Base-by-base conservation (phyloP, 2,113 vertebrate species). In the Halichoeres trimaculatus region DNA sequence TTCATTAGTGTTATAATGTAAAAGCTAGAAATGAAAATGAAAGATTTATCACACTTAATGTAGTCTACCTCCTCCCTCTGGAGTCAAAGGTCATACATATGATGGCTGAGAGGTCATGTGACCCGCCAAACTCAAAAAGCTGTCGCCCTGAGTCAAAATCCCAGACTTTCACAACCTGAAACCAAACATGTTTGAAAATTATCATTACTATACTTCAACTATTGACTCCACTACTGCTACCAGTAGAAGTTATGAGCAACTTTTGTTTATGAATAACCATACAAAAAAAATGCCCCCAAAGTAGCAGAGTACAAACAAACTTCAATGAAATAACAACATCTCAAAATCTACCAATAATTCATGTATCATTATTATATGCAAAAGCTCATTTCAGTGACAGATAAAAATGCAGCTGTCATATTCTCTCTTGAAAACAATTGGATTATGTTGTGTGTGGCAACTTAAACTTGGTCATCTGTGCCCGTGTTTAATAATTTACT, bases 81-180 rank as follows among this genome's bases (percentile, higher is more conserved):
- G 77, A 64, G 69, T 95, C 93, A 81, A 94, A 94, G 1, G 90
- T 83, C 93, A 95, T 86, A 65, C 90, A 96, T 7, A 92, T 93
- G 81, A 94, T 84, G 51, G 84, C 86, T 69, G 89, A 80, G n/a
- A 74, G 69, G 61, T 85, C 78, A 0, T 83, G 90, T 45, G 87
- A 84, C 13, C 65, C 85, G n/a, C 65, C 90, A 77, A 94, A 95
- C 81, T 95, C 94, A 90, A 93, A 94, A 12, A 93, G 19, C 50
- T 90, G 83, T 52, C 70, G 89, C 41, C 92, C 93, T 9, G 78
- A 95, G 81, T 94, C 92, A 77, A 95, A 91, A 76, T 94, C 91
- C 93, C 93, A 95, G 8, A 93, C 85, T 93, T 94, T 94, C 19
- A 94, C 83, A 12, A 92, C 78, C 92, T 96, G 67, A 52, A 85